Base-by-base conservation (phyloP, 1,140 invertebrate species). In the Vollenhovia emeryi region DNA sequence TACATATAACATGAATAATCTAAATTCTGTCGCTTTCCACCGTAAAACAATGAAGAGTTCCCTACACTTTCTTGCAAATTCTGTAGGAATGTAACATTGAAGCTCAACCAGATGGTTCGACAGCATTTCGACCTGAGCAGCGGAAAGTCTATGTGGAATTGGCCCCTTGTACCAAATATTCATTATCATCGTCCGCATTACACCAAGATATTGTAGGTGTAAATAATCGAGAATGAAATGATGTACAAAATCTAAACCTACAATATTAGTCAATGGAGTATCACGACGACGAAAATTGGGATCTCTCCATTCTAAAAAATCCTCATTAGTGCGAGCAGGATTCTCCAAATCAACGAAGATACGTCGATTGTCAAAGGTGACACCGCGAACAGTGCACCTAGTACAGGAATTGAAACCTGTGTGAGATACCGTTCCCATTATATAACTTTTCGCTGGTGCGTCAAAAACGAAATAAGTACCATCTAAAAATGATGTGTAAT, bases 211-310 rank as follows among this genome's bases (percentile, higher is more conserved):
- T 45, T 68, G 6, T 8, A 68, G 9, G 8, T 68, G 40, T 45
- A 68, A 45, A 68, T 68, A 68, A 68, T 68, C 64, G 4, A 68
- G 40, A 68, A 45, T 27, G 2, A 68, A 68, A 15, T 68, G 40
- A 24, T 68, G n/a, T 3, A 27, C 13, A 45, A 68, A 68, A 45
- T 68, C 21, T 68, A 68, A 45, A 68, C 64, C 40, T 3, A 24
- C 1, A 27, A 68, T 68, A 27, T 68, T 45, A 2, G 4, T 27
- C 9, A 68, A n/a, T 21, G 64, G 40, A 7, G 64, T 68, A 1
- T 4, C 6, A 45, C 40, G 33, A 27, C 40, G 40, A 1, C 64
- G 6, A 68, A 68, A 68, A 24, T 18, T 6, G 0, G 0, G 1
- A 45, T 68, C 64, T 45, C 40, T 68, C 40, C 40, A 45, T 68